A percentile compares a stretch with the other conserved stretches of the same genome.
phyloP scores from a whole-genome alignment of 2,888 invertebrate species.

The Petrolisthes manimaculis region DNA sequence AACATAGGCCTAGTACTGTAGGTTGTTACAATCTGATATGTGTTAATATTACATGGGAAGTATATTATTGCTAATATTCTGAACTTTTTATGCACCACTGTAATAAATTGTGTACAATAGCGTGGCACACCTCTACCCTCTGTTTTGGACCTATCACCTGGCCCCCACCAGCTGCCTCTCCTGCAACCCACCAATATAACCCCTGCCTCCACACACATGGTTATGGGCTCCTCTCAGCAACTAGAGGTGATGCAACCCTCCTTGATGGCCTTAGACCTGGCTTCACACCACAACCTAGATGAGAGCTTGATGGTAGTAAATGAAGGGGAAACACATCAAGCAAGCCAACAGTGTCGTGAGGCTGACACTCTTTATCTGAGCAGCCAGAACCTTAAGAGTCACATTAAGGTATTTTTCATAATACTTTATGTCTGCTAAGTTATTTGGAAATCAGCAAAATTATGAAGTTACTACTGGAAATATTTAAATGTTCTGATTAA shows the following conservation, averaged over 20 bases:
- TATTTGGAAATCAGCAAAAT: not conserved
- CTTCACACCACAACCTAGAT: constrained; percentile 38
- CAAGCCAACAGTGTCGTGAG: constrained; percentile 22
- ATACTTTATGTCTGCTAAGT: not conserved
- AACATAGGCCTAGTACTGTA: too few species aligned
- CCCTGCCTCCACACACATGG: constrained; percentile 18
- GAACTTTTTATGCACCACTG: constrained; percentile 15
- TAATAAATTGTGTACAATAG: constrained; percentile 9
- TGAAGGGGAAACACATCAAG: constrained; percentile 15
- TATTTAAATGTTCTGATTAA: too few species aligned
- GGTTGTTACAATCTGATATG: not conserved
- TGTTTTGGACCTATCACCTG: constrained; percentile 44
- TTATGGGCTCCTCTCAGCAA: constrained; percentile 21
- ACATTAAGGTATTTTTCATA: constrained; percentile 18
- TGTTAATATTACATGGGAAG: not conserved
- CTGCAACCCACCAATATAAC: constrained; percentile 27
- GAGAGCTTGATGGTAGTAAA: constrained; percentile 25
- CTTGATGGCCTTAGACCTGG: constrained; percentile 28
- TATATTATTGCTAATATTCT: not conserved
- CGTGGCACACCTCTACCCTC: constrained; percentile 27
- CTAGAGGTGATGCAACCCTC: constrained; percentile 21
- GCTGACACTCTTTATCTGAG: constrained; percentile 27
- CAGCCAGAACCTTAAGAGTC: constrained; percentile 24
- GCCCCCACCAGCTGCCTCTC: constrained; percentile 25
- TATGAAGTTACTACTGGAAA: too few species aligned